Conservation (phyloP, 2,888 invertebrate species). For the Scaptomyza caliginosa region DNA sequence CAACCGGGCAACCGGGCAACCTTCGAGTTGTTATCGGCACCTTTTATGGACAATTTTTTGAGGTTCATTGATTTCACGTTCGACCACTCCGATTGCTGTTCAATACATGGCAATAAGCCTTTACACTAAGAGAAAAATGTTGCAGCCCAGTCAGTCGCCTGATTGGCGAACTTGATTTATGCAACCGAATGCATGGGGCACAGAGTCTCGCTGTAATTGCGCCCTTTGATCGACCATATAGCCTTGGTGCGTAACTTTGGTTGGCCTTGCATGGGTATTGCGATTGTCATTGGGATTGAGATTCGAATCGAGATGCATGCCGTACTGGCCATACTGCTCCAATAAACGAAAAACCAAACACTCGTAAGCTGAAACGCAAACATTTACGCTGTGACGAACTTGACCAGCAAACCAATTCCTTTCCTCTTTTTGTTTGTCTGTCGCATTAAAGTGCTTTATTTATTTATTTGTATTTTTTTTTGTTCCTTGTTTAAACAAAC, state of each 20-base stretch:
- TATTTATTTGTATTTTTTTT: not conserved
- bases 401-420: not conserved
- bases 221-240: slow-evolving; percentile 30
- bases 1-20: slow-evolving; percentile 20
- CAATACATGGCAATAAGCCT: slow-evolving; percentile 3
- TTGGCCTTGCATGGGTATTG: slow-evolving; percentile 4
- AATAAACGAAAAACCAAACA: not conserved
- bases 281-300: slow-evolving; percentile 10
- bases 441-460: slow-evolving; percentile 8
- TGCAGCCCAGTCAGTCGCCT: no score
- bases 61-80: slow-evolving; percentile 14
- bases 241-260: slow-evolving; percentile 20
- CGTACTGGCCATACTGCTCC: no score
- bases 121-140: not conserved
- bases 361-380: slow-evolving; percentile 8
- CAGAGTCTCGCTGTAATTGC: slow-evolving; percentile 26
- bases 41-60: slow-evolving; percentile 35
- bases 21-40: slow-evolving; percentile 23
- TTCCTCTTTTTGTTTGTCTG: not conserved
- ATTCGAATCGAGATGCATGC: slow-evolving; percentile 10
- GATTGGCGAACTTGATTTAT: slow-evolving; percentile 44
- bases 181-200: no score
- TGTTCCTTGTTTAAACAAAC: slow-evolving; percentile 15
- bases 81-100: slow-evolving; percentile 7
- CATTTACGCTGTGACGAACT: slow-evolving; percentile 13